phyloP scores from a whole-genome alignment of 2,797 vertebrate species.

The Perodicticus potto region DNA sequence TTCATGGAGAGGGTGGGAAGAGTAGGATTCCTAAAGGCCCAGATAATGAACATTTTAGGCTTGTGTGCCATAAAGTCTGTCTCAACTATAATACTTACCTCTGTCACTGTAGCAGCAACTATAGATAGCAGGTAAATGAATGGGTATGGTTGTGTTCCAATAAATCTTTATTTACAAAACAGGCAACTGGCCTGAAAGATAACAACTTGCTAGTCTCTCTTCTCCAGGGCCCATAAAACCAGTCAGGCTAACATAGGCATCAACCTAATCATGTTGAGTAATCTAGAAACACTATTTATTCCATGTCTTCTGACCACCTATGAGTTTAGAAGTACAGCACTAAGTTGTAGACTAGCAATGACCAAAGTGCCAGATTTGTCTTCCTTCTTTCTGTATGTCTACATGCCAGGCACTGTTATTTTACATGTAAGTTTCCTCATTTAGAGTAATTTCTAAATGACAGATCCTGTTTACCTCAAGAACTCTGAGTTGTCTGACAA shows the following conservation, averaged over 20 bases:
- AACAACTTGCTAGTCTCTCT: conserved; percentile 1
- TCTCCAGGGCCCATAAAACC: conserved; percentile 50
- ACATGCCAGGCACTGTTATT: conserved; percentile 18
- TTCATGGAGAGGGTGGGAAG: neutral
- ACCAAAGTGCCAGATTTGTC: neutral
- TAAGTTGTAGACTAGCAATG: neutral
- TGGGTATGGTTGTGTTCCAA: neutral
- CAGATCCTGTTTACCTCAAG: conserved; percentile 42
- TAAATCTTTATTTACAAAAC: conserved; percentile 63
- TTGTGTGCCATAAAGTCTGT: conserved; percentile 20
- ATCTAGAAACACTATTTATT: conserved; percentile 4
- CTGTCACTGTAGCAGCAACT: neutral
- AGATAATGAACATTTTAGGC: conserved; percentile 40
- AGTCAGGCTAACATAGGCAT: conserved; percentile 28
- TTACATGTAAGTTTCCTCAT: conserved; percentile 40
- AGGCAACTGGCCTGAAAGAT: neutral
- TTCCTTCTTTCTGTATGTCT: neutral
- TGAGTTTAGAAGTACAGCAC: neutral
- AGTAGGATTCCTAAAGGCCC: neutral
- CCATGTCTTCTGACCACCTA: neutral
- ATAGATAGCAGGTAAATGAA: conserved; percentile 45
- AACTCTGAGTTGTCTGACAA: conserved; percentile 30
- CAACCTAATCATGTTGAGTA: neutral
- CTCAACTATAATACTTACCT: conserved; percentile 7
- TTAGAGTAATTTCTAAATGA: conserved; percentile 46